phyloP scores from a whole-genome alignment of 2,113 vertebrate species.

The Bubalus kerabau region DNA sequence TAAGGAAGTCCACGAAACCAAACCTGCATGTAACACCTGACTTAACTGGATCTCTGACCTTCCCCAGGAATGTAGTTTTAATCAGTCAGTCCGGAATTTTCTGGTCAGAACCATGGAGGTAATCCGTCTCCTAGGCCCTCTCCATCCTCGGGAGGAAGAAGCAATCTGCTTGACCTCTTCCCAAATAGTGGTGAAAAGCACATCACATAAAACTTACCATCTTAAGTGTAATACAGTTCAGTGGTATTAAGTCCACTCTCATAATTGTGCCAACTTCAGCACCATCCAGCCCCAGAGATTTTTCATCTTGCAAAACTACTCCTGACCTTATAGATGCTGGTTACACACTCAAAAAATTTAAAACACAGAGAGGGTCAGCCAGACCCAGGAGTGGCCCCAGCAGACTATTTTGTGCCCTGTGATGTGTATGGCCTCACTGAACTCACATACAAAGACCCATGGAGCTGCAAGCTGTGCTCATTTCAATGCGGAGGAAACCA shows the following conservation, averaged over 20 bases:
- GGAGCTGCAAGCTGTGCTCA: background rate
- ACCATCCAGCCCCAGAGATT: background rate
- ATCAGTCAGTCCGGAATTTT: background rate
- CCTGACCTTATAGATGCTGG: background rate
- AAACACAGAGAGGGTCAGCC: background rate
- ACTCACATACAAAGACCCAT: background rate
- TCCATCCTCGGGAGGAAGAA: background rate
- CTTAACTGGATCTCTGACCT: background rate
- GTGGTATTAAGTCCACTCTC: background rate
- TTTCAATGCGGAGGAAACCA: background rate
- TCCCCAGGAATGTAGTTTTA: background rate
- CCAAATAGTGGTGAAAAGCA: too few relatives aligned
- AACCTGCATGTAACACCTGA: background rate
- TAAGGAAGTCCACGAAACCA: background rate
- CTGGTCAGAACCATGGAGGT: background rate
- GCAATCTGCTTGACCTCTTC: too few relatives aligned
- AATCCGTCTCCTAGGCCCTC: background rate
- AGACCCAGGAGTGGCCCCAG: too few relatives aligned
- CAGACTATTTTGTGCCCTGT: background rate
- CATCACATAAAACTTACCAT: too few relatives aligned
- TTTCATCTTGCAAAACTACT: background rate
- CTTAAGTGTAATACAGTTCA: too few relatives aligned
- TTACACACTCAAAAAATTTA: background rate
- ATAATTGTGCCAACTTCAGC: fast-evolving
- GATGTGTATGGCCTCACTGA: fast-evolving